Conservation (phyloP, 2,888 invertebrate species). For the Dyspetes luteomarginatus region DNA sequence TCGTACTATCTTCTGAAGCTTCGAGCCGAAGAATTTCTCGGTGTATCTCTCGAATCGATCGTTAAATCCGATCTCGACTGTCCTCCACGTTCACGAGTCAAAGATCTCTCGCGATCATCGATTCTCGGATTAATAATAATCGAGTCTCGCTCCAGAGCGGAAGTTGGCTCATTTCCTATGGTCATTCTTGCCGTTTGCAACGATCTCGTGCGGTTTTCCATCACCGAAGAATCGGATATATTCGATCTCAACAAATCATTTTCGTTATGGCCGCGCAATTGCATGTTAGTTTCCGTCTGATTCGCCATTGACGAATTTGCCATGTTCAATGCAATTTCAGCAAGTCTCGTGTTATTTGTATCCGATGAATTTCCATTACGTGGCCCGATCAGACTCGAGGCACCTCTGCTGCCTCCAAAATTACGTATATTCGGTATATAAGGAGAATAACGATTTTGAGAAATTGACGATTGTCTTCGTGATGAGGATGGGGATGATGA, state of each 20-base stretch:
- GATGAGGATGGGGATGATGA: neutral
- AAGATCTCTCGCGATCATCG: constrained; percentile 2
- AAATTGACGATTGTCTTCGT: constrained; percentile 55
- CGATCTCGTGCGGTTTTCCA: too few species aligned
- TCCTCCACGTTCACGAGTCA: neutral
- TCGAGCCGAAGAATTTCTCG: constrained; percentile 8
- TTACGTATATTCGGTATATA: constrained; percentile 67
- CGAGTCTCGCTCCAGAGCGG: constrained; percentile 16
- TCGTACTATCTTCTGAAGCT: constrained; percentile 30
- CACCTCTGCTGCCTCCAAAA: constrained; percentile 43
- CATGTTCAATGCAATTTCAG: constrained; percentile 28
- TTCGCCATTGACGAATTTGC: neutral
- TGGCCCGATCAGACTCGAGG: neutral
- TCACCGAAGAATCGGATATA: constrained; percentile 10
- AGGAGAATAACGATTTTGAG: constrained; percentile 71
- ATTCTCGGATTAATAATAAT: constrained; percentile 19
- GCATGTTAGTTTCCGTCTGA: neutral
- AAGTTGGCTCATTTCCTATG: constrained; percentile 6
- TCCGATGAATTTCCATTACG: neutral
- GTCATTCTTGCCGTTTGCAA: neutral
- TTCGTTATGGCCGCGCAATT: constrained; percentile 22
- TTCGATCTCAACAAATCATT: constrained; percentile 2
- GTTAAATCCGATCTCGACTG: too few species aligned
- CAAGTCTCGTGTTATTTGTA: constrained; percentile 25
- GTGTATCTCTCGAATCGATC: neutral